These are phyloP conservation scores for Meliscaeva auricollis DNA, from an alignment of 2,888 invertebrate species.

Conservation along the genomic window DNA sequence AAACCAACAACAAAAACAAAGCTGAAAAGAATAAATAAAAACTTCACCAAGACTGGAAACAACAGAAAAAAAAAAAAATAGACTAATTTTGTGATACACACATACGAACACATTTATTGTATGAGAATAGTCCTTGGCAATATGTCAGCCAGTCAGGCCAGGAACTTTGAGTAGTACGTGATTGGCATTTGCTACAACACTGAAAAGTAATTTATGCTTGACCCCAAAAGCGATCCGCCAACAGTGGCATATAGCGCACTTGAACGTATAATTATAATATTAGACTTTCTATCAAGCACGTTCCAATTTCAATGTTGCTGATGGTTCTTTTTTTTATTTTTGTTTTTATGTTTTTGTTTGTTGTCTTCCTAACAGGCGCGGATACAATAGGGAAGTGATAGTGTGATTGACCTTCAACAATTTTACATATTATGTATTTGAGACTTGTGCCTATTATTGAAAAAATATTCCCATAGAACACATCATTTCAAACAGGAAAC, in stretches of 20 bases:
- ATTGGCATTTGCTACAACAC: slow-evolving; percentile 71
- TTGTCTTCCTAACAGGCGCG: no score
- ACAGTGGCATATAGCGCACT: slow-evolving; percentile 36
- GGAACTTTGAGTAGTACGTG: slow-evolving; percentile 71
- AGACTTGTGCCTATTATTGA: no score
- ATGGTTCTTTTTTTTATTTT: not conserved
- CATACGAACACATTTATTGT: not conserved
- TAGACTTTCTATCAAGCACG: slow-evolving; percentile 65
- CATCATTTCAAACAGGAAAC: no score
- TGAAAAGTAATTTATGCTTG: slow-evolving; percentile 74
- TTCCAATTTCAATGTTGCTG: slow-evolving; percentile 45
- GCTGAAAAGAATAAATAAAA: slow-evolving; percentile 25
- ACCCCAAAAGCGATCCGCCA: slow-evolving; percentile 66
- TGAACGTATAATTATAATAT: slow-evolving; percentile 73
- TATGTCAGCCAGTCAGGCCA: slow-evolving; percentile 70
- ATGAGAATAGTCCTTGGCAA: slow-evolving; percentile 52
- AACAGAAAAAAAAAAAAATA: no score
- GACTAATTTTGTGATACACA: slow-evolving; percentile 10
- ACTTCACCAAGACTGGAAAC: slow-evolving; percentile 1
- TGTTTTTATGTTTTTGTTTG: no score
- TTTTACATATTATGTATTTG: no score
- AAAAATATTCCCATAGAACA: no score
- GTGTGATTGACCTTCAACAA: no score
- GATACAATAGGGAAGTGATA: no score
- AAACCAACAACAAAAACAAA: not conserved